Percentiles rank a stretch among this genome's conserved stretches.
phyloP scores from a whole-genome alignment of 2,113 vertebrate genomes.

The Tragelaphus scriptus region DNA sequence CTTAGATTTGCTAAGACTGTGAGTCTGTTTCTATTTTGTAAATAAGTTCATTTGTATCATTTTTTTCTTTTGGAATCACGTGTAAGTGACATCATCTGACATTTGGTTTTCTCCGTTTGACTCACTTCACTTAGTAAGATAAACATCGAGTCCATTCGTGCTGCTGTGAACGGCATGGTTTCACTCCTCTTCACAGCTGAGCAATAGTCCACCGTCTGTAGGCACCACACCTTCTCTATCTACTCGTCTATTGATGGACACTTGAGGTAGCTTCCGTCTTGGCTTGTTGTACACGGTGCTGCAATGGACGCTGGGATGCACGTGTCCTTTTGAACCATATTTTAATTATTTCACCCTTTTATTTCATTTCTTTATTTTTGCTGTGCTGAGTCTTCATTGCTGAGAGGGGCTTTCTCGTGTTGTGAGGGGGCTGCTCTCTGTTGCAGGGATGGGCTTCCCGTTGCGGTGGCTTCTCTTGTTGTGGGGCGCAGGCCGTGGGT shows the following conservation, averaged over 20 bases:
- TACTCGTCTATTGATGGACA: accelerated
- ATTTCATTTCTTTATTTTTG: accelerated
- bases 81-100: accelerated
- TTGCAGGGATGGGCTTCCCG: accelerated
- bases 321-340: not conserved
- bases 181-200: accelerated
- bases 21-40: not conserved
- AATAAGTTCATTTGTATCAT: accelerated
- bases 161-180: accelerated
- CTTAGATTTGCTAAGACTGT: not conserved
- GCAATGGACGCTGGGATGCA: accelerated
- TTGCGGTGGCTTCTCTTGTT: accelerated
- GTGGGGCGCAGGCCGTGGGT: not conserved
- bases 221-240: accelerated
- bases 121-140: not conserved
- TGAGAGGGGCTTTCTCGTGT: not conserved
- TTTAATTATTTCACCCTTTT: not conserved
- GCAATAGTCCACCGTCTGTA: accelerated
- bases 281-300: accelerated
- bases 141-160: accelerated
- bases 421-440: not conserved
- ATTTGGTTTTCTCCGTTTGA: not conserved
- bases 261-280: accelerated
- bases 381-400: not conserved
- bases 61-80: not conserved